Evolutionary conservation across 1,140 invertebrate species (phyloP).

Genomic region (Lasioglossum baleicum): DNA sequence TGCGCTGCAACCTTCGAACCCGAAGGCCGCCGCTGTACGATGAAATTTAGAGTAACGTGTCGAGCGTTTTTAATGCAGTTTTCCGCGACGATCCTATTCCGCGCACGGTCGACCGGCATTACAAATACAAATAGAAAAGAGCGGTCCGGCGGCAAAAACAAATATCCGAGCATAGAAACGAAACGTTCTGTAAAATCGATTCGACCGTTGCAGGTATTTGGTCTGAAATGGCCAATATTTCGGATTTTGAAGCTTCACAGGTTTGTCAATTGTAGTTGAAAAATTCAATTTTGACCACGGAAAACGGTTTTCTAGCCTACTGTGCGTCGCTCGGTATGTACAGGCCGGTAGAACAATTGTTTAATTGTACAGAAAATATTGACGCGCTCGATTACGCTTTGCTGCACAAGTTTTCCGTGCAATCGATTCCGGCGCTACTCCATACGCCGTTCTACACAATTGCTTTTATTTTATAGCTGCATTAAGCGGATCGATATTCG

Average conservation of each 20-base stretch:
- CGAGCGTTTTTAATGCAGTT: not conserved
- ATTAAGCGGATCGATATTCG: conserved; percentile 57
- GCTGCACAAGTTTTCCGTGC: not conserved
- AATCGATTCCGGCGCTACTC: conserved; percentile 34
- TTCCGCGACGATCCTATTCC: not conserved
- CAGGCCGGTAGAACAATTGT: not conserved
- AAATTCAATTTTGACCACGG: too few relatives aligned
- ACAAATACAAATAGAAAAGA: too few relatives aligned
- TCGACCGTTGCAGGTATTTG: not conserved
- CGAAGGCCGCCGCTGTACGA: conserved; percentile 21
- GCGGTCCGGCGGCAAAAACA: not conserved
- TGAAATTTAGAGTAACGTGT: conserved; percentile 20
- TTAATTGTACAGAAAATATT: conserved; percentile 12
- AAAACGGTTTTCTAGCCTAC: too few relatives aligned
- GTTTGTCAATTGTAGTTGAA: too few relatives aligned
- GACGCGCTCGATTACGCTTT: not conserved
- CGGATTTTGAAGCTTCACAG: too few relatives aligned
- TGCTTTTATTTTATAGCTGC: conserved; percentile 52
- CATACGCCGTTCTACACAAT: conserved; percentile 27
- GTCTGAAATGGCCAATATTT: too few relatives aligned
- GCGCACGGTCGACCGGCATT: not conserved
- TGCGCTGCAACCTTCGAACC: conserved; percentile 19
- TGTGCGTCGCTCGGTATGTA: too few relatives aligned
- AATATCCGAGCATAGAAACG: not conserved
- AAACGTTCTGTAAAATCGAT: not conserved